Conservation (phyloP, 2,797 vertebrate species). For the Hippopotamyrus pictus region DNA sequence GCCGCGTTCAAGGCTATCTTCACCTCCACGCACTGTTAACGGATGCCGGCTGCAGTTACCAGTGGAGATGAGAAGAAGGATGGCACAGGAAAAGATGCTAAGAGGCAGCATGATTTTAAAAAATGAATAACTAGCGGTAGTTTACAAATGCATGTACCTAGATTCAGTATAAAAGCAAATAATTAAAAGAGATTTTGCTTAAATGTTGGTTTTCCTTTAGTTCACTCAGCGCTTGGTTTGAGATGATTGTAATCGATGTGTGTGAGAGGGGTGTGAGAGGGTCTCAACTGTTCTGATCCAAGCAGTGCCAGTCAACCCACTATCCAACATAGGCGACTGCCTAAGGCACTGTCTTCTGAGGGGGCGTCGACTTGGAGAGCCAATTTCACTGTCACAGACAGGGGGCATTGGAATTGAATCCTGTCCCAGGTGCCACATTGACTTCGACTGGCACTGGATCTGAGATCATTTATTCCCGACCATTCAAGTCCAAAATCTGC, state of each 20-base stretch:
- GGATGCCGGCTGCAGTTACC: not conserved
- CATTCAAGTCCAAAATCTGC: not conserved
- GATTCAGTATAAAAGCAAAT: not conserved
- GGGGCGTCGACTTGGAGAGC: not conserved
- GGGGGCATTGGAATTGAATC: not conserved
- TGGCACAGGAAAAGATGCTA: not conserved
- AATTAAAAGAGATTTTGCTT: not conserved
- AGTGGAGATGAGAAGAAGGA: not conserved
- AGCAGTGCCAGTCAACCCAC: not conserved
- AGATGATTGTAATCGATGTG: not conserved
- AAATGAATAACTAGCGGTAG: not conserved
- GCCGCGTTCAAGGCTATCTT: not conserved
- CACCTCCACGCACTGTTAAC: not conserved
- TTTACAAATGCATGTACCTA: not conserved
- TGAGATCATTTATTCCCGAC: not conserved
- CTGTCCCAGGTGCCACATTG: not conserved
- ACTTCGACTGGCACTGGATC: not conserved
- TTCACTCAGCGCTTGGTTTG: not conserved
- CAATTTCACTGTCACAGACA: not conserved
- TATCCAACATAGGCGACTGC: not conserved
- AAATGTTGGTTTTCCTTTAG: not conserved
- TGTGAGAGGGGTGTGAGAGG: not conserved
- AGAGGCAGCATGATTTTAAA: not conserved
- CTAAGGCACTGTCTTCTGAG: not conserved
- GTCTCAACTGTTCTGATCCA: not conserved